Evolutionary conservation across 2,888 invertebrate species (phyloP).

Genomic region (Rhimphoctona megacephalus): DNA sequence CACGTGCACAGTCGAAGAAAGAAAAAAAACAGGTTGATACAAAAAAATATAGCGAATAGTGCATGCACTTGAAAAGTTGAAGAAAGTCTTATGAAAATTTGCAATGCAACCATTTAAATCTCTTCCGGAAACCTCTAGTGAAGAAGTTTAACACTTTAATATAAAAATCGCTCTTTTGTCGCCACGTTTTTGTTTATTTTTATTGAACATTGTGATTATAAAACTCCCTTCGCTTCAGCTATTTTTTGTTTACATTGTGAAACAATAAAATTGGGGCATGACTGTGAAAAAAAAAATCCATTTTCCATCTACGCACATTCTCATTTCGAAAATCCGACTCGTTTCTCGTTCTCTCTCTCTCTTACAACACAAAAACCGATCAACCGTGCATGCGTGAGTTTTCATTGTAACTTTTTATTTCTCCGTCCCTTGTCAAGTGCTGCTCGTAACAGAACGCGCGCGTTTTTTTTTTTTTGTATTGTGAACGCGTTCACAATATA

Average conservation of each 20-base stretch:
- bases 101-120: conserved; percentile 21
- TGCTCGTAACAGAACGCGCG: neutral
- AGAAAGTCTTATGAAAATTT: conserved; percentile 43
- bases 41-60: conserved; percentile 6
- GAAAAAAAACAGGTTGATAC: neutral
- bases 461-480: conserved; percentile 2
- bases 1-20: conserved; percentile 26
- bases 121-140: conserved; percentile 20
- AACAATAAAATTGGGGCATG: neutral
- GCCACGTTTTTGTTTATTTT: neutral
- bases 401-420: conserved; percentile 27
- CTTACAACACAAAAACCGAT: conserved; percentile 36
- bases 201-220: neutral
- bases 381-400: conserved; percentile 18
- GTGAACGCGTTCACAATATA: conserved; percentile 30
- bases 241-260: neutral
- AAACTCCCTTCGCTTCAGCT: neutral
- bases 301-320: neutral
- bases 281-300: neutral
- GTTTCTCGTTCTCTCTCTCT: neutral
- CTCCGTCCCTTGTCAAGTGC: neutral
- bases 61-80: conserved; percentile 30
- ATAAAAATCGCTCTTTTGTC: neutral
- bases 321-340: neutral
- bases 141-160: conserved; percentile 12